Evolutionary conservation across 2,797 vertebrate species (phyloP).

Genomic region (Lagodon rhomboides): DNA sequence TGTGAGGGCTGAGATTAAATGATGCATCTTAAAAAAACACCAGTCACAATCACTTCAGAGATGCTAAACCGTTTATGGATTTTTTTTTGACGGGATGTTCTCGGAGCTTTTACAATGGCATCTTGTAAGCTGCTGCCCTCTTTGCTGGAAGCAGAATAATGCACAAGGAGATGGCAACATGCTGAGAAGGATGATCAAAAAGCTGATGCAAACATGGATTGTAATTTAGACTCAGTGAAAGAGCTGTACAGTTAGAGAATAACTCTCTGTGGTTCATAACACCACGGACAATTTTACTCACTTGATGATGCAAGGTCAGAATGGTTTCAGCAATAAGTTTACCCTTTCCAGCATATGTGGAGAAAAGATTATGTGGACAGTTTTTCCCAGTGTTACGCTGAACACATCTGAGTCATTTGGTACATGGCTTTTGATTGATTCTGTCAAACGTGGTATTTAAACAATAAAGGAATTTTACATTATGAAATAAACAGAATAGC

Average conservation of each 20-base stretch:
- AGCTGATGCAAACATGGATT: slow-evolving; percentile 69
- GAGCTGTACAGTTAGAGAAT: slow-evolving; percentile 57
- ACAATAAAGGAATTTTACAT: neutral
- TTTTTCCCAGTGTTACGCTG: neutral
- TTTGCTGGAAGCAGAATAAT: slow-evolving; percentile 40
- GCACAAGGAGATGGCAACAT: slow-evolving; percentile 36
- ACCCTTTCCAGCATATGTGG: slow-evolving; percentile 4
- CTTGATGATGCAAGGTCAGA: slow-evolving; percentile 70
- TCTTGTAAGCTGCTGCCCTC: slow-evolving; percentile 26
- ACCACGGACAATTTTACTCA: slow-evolving; percentile 51
- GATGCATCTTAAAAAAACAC: neutral
- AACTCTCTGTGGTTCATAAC: slow-evolving; percentile 56
- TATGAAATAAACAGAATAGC: neutral
- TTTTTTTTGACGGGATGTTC: slow-evolving; percentile 35
- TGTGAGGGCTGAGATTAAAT: slow-evolving; percentile 13
- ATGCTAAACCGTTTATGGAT: slow-evolving; percentile 11
- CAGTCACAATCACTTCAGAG: slow-evolving; percentile 2
- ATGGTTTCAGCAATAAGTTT: slow-evolving; percentile 65
- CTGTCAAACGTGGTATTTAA: neutral
- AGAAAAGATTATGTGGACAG: slow-evolving; percentile 13
- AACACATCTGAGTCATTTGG: neutral
- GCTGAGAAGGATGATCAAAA: slow-evolving; percentile 68
- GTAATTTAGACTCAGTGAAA: slow-evolving; percentile 55
- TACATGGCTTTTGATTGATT: neutral
- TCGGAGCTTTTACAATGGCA: slow-evolving; percentile 3